These are phyloP conservation scores for Megalurothrips usitatus DNA, from an alignment of 2,888 invertebrate genomes.

Conservation along the genomic window DNA sequence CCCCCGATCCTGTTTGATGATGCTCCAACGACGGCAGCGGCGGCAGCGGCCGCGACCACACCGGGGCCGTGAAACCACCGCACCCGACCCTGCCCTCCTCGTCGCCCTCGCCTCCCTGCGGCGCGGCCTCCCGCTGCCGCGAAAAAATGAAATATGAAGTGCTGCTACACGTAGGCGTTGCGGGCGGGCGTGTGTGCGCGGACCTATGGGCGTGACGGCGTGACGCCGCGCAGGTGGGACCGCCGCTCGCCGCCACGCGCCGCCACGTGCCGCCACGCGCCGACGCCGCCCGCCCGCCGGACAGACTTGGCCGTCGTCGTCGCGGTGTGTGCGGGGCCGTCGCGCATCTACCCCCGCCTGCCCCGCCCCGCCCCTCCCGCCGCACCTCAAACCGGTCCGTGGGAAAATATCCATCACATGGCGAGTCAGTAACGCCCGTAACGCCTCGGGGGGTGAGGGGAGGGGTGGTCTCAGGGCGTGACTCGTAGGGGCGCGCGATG, in stretches of 20 bases:
- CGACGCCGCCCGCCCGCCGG: neutral
- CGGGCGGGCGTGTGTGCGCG: too few relatives aligned
- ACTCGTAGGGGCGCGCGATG: too few relatives aligned
- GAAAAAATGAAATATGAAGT: too few relatives aligned
- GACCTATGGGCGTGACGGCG: neutral
- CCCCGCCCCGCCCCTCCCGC: neutral
- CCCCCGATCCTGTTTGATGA: too few relatives aligned
- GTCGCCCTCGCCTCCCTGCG: too few relatives aligned
- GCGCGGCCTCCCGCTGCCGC: too few relatives aligned
- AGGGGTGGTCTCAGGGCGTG: neutral
- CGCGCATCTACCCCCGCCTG: neutral
- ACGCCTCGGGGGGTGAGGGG: neutral
- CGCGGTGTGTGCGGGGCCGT: neutral
- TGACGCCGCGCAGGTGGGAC: neutral
- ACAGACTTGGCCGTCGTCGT: neutral
- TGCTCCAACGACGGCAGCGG: too few relatives aligned
- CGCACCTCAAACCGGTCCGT: neutral
- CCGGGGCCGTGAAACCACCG: too few relatives aligned
- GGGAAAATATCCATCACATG: constrained; percentile 19
- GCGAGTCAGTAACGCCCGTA: neutral
- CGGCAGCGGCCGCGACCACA: too few relatives aligned
- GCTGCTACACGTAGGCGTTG: too few relatives aligned
- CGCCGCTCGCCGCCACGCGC: neutral
- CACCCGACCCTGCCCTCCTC: too few relatives aligned
- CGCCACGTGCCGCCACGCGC: neutral